A percentile compares a stretch with the other conserved stretches of the same genome.
Evolutionary conservation across 2,113 vertebrate species (phyloP).

Genomic region (Rhinopomastus cyanomelas): DNA sequence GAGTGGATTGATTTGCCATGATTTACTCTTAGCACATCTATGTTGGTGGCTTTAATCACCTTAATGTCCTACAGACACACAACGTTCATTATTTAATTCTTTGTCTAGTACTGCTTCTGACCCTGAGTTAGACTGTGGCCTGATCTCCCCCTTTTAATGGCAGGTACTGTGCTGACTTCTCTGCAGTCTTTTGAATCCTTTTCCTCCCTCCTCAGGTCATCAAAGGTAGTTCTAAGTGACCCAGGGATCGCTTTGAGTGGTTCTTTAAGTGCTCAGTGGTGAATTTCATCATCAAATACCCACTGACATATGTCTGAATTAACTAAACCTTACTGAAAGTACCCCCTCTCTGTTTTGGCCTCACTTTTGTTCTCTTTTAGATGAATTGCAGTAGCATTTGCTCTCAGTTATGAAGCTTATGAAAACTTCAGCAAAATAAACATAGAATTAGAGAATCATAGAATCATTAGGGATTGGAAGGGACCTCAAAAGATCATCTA

Average conservation of each 20-base stretch:
- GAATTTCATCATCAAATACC: not conserved
- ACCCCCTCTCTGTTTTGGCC: not conserved
- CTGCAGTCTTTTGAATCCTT: not conserved
- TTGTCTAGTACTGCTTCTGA: conserved; percentile 11
- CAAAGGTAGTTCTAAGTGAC: not conserved
- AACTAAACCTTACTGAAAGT: not conserved
- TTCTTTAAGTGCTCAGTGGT: not conserved
- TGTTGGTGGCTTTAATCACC: conserved; percentile 8
- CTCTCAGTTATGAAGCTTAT: not conserved
- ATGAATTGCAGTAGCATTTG: not conserved
- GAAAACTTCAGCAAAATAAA: not conserved
- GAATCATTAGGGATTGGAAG: too few species aligned
- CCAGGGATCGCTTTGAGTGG: not conserved
- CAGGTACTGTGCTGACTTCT: not conserved
- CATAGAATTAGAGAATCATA: too few species aligned
- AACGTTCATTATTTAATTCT: not conserved
- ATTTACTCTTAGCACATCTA: not conserved
- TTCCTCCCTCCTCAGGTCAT: not conserved
- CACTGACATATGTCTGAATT: not conserved
- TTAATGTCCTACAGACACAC: not conserved
- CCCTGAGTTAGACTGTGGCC: not conserved
- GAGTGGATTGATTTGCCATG: not conserved
- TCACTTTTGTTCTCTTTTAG: not conserved
- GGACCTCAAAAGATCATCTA: too few species aligned
- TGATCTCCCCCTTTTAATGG: not conserved